Evolutionary conservation across 1,140 invertebrate species (phyloP).

Genomic region (Ladona fulva): DNA sequence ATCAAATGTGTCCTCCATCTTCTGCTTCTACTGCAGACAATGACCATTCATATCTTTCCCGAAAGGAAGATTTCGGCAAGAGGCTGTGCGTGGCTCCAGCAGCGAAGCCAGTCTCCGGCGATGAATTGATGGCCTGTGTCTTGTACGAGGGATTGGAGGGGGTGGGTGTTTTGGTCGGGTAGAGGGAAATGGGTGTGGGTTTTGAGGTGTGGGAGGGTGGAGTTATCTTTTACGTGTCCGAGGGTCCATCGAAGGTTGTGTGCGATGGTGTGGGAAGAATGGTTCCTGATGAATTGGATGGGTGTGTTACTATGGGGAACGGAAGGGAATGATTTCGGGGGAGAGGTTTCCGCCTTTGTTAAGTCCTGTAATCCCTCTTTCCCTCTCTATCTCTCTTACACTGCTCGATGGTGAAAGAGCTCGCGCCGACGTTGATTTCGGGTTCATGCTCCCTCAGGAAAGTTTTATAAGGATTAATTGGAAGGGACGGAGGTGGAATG

Average conservation of each 20-base stretch:
- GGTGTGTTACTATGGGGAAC: neutral
- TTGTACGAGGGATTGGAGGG: neutral
- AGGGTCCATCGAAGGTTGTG: neutral
- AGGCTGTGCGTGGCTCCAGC: too few relatives aligned
- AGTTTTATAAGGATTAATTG: too few relatives aligned
- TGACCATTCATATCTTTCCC: neutral
- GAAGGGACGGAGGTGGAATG: too few relatives aligned
- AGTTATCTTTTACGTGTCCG: constrained; percentile 3
- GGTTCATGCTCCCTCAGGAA: too few relatives aligned
- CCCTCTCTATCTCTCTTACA: neutral
- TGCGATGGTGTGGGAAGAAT: neutral
- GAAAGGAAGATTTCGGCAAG: neutral
- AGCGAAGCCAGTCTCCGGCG: neutral
- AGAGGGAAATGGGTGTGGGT: neutral
- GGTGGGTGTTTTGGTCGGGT: neutral
- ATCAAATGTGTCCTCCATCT: neutral
- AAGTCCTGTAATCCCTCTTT: neutral
- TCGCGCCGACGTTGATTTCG: too few relatives aligned
- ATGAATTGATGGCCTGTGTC: neutral
- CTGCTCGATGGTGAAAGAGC: too few relatives aligned
- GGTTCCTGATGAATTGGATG: neutral
- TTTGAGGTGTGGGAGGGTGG: neutral
- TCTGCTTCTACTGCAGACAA: neutral
- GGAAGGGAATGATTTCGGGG: neutral
- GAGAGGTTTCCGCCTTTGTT: neutral